phyloP scores from a whole-genome alignment of 2,888 invertebrate genomes.

The Willowsia nigromaculata region DNA sequence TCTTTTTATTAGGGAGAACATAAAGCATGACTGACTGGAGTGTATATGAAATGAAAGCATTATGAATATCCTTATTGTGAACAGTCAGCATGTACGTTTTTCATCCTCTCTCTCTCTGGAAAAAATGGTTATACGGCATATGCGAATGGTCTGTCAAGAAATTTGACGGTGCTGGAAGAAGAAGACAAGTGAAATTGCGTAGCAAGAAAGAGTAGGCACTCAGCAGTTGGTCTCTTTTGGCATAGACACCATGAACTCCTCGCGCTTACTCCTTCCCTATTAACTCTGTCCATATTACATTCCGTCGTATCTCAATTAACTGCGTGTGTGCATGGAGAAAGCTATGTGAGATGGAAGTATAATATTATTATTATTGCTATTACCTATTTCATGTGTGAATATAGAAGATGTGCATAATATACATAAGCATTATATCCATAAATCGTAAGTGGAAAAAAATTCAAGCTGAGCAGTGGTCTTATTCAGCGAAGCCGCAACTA shows the following conservation, averaged over 20 bases:
- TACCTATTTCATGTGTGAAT: no score
- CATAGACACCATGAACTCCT: constrained; percentile 5
- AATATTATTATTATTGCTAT: neutral
- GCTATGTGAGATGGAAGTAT: constrained; percentile 19
- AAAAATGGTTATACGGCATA: neutral
- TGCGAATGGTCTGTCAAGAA: constrained; percentile 14
- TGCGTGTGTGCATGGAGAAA: constrained; percentile 6
- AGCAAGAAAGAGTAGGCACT: constrained; percentile 24
- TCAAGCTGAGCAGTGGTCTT: neutral
- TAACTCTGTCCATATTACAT: constrained; percentile 24
- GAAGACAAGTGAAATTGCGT: constrained; percentile 45
- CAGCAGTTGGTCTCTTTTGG: constrained; percentile 63
- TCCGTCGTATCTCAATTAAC: constrained; percentile 44
- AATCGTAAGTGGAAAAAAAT: neutral
- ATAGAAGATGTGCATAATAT: neutral
- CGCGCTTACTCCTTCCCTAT: neutral
- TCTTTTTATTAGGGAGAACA: constrained; percentile 5
- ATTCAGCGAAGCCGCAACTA: neutral
- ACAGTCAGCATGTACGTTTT: neutral
- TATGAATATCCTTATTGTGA: neutral
- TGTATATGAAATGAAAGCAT: neutral
- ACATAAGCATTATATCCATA: neutral
- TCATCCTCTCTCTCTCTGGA: neutral
- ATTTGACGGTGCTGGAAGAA: neutral
- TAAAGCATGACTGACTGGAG: neutral